phyloP scores from a whole-genome alignment of 2,797 vertebrate genomes.

The Lagocephalus sceleratus region DNA sequence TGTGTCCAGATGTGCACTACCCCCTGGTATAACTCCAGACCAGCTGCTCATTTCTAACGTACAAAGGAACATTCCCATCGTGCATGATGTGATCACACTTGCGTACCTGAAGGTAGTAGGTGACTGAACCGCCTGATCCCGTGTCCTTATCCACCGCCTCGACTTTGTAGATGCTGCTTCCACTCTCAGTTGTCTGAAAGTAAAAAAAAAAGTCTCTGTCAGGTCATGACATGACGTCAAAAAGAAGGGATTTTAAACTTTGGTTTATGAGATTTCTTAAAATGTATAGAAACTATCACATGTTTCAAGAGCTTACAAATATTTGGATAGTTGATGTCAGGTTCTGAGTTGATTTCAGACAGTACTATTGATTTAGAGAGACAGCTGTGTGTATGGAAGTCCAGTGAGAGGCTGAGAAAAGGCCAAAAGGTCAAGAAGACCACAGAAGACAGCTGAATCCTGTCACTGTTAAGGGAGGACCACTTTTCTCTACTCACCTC shows the following conservation, averaged over 20 bases:
- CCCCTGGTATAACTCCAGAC: conserved; percentile 28
- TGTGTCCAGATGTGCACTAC: conserved; percentile 54
- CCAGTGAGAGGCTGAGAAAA: too few species aligned
- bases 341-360: too few species aligned
- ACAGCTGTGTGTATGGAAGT: too few species aligned
- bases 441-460: too few species aligned
- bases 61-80: conserved; percentile 47
- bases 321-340: too few species aligned
- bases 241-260: not conserved
- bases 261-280: too few species aligned
- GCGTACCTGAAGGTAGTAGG: conserved; percentile 90
- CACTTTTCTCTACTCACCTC: conserved; percentile 79
- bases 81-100: too few species aligned
- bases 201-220: not conserved
- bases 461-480: not conserved
- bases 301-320: too few species aligned
- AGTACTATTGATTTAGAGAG: too few species aligned
- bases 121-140: conserved; percentile 92
- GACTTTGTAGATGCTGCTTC: conserved; percentile 86
- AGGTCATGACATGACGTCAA: not conserved
- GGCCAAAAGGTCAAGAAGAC: too few species aligned
- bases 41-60: conserved; percentile 67
- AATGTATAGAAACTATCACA: too few species aligned
- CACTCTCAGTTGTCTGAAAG: conserved; percentile 79
- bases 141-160: conserved; percentile 90